Evolutionary conservation across 2,888 invertebrate genomes (phyloP).

Genomic region (Byasa hedistus): DNA sequence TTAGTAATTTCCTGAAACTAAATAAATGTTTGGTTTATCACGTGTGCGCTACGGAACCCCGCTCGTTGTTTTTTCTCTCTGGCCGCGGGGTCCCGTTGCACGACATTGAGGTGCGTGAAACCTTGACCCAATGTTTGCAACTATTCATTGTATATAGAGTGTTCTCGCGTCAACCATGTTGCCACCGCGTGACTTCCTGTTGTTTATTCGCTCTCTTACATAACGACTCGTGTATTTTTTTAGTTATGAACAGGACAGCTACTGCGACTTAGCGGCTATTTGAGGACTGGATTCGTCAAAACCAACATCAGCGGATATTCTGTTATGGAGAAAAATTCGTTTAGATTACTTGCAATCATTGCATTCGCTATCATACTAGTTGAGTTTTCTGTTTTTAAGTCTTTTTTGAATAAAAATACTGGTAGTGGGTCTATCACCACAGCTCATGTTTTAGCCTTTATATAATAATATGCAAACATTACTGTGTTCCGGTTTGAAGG

Average conservation of each 20-base stretch:
- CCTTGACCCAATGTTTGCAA: constrained; percentile 58
- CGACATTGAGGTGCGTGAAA: constrained; percentile 44
- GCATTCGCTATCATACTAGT: neutral
- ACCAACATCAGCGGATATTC: neutral
- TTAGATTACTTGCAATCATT: neutral
- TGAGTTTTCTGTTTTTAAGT: neutral
- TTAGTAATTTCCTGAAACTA: neutral
- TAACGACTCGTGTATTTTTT: neutral
- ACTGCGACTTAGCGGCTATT: neutral
- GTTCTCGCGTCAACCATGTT: constrained; percentile 35
- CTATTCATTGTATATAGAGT: constrained; percentile 48
- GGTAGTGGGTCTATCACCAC: no score
- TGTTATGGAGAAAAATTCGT: neutral
- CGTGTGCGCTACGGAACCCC: constrained; percentile 32
- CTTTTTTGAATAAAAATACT: neutral
- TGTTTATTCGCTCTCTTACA: neutral
- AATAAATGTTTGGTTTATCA: constrained; percentile 5
- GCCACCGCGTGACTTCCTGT: constrained; percentile 33
- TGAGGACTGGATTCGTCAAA: neutral
- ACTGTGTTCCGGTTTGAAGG: no score
- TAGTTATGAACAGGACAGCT: neutral
- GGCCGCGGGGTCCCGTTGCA: constrained; percentile 40
- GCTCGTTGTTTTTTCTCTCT: constrained; percentile 7
- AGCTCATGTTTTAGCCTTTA: no score
- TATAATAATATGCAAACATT: no score